phyloP scores from a whole-genome alignment of 2,113 vertebrate genomes.

The Eulemur macaco region DNA sequence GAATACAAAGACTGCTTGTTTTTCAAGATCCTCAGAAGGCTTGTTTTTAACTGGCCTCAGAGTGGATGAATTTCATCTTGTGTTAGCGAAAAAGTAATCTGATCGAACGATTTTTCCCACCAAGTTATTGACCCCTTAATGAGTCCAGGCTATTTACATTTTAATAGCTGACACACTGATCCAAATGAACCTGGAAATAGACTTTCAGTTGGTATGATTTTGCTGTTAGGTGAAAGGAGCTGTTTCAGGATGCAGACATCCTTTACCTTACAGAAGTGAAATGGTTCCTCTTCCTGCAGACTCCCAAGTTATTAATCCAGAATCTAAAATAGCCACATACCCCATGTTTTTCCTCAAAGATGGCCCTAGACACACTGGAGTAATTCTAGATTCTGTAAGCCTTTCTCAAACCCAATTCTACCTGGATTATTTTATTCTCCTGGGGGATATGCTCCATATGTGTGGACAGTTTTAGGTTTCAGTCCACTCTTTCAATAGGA shows the following conservation, averaged over 20 bases:
- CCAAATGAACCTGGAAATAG: background rate
- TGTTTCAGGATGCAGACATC: background rate
- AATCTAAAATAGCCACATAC: background rate
- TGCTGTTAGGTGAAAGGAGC: background rate
- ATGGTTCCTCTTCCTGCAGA: background rate
- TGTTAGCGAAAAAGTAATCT: background rate
- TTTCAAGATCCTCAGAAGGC: background rate
- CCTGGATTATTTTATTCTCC: background rate
- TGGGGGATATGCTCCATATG: rapidly evolving
- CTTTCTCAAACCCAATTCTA: background rate
- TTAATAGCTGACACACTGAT: background rate
- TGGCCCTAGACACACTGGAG: background rate
- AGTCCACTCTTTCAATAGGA: background rate
- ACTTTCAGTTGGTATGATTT: background rate
- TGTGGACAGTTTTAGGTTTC: background rate
- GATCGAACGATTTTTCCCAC: background rate
- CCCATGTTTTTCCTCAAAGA: background rate
- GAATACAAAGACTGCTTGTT: background rate
- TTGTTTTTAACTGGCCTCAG: background rate
- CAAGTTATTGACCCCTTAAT: background rate
- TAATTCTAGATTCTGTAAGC: background rate
- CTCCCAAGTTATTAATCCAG: background rate
- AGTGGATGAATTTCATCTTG: background rate
- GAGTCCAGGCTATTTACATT: background rate
- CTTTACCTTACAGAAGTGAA: background rate